These are phyloP conservation scores for Cebidichthys violaceus DNA, from an alignment of 2,113 vertebrate species.

Conservation along the genomic window DNA sequence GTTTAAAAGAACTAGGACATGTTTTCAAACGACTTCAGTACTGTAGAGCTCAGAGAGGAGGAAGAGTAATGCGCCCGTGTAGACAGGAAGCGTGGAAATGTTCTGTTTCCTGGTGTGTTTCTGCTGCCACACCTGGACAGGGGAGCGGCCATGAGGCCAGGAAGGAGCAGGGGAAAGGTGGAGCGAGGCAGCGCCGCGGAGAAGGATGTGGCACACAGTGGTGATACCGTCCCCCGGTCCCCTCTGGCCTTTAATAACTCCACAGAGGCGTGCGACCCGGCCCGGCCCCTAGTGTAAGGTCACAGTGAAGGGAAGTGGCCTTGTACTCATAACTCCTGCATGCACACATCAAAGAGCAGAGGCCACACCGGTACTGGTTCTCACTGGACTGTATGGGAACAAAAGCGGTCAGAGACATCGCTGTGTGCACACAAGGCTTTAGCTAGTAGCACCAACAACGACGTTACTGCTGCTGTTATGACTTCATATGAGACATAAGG, in stretches of 20 bases:
- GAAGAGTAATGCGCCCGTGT: slow-evolving; percentile 53
- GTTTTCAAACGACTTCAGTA: slow-evolving; percentile 44
- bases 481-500: background rate
- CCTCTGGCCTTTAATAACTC: slow-evolving; percentile 78
- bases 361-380: slow-evolving; percentile 42
- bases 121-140: slow-evolving; percentile 74
- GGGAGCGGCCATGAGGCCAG: slow-evolving; percentile 72
- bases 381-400: slow-evolving; percentile 65
- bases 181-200: slow-evolving; percentile 53
- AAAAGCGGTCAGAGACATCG: slow-evolving; percentile 25
- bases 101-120: slow-evolving; percentile 75
- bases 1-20: slow-evolving; percentile 39
- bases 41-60: slow-evolving; percentile 19
- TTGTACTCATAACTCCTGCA: slow-evolving; percentile 73
- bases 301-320: slow-evolving; percentile 75
- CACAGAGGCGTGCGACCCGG: slow-evolving; percentile 68
- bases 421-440: slow-evolving; percentile 1
- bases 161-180: slow-evolving; percentile 75
- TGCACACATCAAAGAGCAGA: slow-evolving; percentile 74
- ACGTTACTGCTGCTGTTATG: background rate
- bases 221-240: slow-evolving; percentile 62
- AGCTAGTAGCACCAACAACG: background rate
- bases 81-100: slow-evolving; percentile 78
- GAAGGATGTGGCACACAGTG: slow-evolving; percentile 71
- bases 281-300: slow-evolving; percentile 69